Evolutionary conservation across 1,140 invertebrate genomes (phyloP).

Genomic region (Trinorchestia longiramus): DNA sequence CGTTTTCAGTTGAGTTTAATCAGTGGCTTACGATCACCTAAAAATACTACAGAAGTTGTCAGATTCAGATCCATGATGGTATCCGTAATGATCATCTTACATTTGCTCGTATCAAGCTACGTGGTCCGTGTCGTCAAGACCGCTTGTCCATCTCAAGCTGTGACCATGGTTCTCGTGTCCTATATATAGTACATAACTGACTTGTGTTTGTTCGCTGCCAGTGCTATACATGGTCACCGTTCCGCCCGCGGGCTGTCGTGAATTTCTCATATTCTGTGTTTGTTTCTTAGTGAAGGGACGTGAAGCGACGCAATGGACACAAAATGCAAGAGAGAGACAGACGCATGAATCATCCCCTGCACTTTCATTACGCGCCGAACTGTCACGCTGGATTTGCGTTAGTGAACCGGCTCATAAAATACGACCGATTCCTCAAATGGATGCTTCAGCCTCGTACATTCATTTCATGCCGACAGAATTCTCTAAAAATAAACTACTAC

Average conservation of each 20-base stretch:
- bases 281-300: neutral
- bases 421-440: too few species aligned
- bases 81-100: neutral
- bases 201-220: neutral
- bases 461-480: too few species aligned
- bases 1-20: too few species aligned
- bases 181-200: neutral
- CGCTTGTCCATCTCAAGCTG: neutral
- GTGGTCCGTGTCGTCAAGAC: neutral
- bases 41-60: neutral
- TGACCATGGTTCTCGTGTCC: neutral
- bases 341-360: too few species aligned
- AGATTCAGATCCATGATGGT: neutral
- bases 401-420: too few species aligned
- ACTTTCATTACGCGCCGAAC: too few species aligned
- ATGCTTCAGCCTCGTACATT: too few species aligned
- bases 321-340: too few species aligned
- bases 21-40: neutral
- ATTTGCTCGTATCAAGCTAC: neutral
- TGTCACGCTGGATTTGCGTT: too few species aligned
- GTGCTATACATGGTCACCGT: neutral
- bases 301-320: too few species aligned
- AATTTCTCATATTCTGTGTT: neutral
- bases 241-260: neutral
- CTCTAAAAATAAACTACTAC: too few species aligned